These are phyloP conservation scores for Monochamus saltuarius DNA, from an alignment of 1,140 invertebrate genomes.

Conservation along the genomic window DNA sequence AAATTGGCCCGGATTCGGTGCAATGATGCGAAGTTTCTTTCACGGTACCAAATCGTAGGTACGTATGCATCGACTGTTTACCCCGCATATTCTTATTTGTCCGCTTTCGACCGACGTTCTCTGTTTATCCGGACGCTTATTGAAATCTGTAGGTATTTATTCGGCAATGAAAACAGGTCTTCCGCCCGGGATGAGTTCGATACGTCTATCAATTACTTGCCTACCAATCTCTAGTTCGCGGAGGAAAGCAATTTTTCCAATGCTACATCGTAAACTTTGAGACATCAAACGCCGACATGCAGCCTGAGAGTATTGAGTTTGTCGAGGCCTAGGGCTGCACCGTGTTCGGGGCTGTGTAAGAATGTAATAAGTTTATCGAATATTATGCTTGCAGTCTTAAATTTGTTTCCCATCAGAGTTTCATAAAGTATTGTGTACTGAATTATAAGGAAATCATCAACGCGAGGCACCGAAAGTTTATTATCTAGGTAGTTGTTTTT, in stretches of 20 bases:
- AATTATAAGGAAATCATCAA: too few species aligned
- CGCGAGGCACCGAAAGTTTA: too few species aligned
- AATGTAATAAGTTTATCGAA: too few species aligned
- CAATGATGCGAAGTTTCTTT: constrained; percentile 12
- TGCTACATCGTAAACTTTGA: constrained; percentile 19
- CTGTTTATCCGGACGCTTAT: constrained; percentile 21
- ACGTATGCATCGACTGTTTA: constrained; percentile 15
- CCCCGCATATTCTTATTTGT: constrained; percentile 22
- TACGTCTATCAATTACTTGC: constrained; percentile 25
- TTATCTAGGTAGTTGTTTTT: too few species aligned
- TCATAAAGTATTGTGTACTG: too few species aligned
- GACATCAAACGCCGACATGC: constrained; percentile 15
- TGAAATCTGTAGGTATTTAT: constrained; percentile 23
- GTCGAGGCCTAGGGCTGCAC: too few species aligned
- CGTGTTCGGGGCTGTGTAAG: too few species aligned
- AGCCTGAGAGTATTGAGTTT: background rate
- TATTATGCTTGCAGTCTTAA: too few species aligned
- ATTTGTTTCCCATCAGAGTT: too few species aligned
- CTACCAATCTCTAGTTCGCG: constrained; percentile 7
- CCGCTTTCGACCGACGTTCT: constrained; percentile 13
- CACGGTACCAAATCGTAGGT: constrained; percentile 2
- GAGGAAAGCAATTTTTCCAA: constrained; percentile 25
- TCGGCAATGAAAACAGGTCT: constrained; percentile 18
- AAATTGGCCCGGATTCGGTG: constrained; percentile 3
- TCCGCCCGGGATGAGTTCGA: constrained; percentile 17